Base-by-base conservation (phyloP, 2,113 vertebrate genomes). In the Manacus vitellinus region DNA sequence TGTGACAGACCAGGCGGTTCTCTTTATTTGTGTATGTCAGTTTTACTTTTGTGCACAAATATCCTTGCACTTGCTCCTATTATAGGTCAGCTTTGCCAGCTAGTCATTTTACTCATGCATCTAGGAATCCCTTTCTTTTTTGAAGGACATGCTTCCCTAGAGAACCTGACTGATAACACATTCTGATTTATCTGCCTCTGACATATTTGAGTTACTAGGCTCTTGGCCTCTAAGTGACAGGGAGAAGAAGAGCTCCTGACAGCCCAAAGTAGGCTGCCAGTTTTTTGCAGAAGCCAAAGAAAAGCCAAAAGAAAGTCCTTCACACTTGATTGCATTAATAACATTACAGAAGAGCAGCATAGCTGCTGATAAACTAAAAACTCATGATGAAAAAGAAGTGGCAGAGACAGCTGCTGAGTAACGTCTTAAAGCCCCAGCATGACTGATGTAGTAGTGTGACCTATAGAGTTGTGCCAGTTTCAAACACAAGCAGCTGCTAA, bases 401-500 rank as follows among this genome's bases (percentile, higher is more conserved):
- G 71, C 88, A 92, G 93, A 88, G 67, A 88, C 89, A 96, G 78
- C 78, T 95, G 89, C 51, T 25, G 63, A 88, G 23, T 72, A 83
- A 94, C n/a, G 55, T 71, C 49, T 62, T 90, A 67, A 88, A 96
- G 67, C 41, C 43, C 10, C 44, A 85, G 54, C 23, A n/a, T 58
- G 54, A 94, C 78, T 79, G 70, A 85, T 58, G 74, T 46, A 91
- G 39, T 37, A 47, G 31, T 55, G 49, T 93, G 93, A 96, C 81
- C 56, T 85, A 92, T 52, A 51, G 39, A 70, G 56, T 21, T 21
- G 24, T 77, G 89, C 75, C 72, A 93, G 46, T 71, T 94, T 78
- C 59, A 78, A 88, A 83, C 61, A 79, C 55, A 82, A 76, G 78
- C 93, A 95, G 93, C 93, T 95, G 94, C 82, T 83, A n/a, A 77